phyloP scores from a whole-genome alignment of 2,888 invertebrate genomes.

The Eristalis pertinax region DNA sequence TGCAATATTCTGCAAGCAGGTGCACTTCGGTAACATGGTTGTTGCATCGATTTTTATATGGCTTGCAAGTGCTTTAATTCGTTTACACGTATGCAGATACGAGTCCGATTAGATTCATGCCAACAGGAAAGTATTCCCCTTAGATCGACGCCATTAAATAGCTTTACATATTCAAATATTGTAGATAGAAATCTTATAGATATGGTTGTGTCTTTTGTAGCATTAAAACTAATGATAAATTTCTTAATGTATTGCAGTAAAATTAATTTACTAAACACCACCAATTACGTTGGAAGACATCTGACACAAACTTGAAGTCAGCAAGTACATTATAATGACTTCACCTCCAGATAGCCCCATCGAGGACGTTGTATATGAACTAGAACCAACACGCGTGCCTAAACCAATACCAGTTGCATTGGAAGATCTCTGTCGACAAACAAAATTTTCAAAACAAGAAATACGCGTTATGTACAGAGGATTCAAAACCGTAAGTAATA shows the following conservation, averaged over 20 bases:
- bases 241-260: background rate
- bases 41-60: too few relatives aligned
- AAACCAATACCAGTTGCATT: conserved; percentile 92
- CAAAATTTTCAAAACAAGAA: conserved; percentile 97
- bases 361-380: conserved; percentile 92
- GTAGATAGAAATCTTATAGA: too few relatives aligned
- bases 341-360: conserved; percentile 93
- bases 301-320: background rate
- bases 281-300: background rate
- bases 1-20: too few relatives aligned
- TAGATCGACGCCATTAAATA: too few relatives aligned
- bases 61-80: too few relatives aligned
- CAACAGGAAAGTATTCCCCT: too few relatives aligned
- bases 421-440: conserved; percentile 94
- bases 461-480: conserved; percentile 98
- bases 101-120: too few relatives aligned
- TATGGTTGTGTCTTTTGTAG: too few relatives aligned
- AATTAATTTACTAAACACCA: background rate
- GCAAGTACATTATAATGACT: conserved; percentile 84
- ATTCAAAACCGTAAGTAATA: conserved; percentile 86
- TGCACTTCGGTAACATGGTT: too few relatives aligned
- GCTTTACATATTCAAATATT: too few relatives aligned
- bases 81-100: too few relatives aligned
- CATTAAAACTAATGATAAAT: background rate
- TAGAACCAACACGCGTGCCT: conserved; percentile 89